Evolutionary conservation across 35 echinoderm and acorn worm species (phyloP).

Genomic region (Chiridota heheva): DNA sequence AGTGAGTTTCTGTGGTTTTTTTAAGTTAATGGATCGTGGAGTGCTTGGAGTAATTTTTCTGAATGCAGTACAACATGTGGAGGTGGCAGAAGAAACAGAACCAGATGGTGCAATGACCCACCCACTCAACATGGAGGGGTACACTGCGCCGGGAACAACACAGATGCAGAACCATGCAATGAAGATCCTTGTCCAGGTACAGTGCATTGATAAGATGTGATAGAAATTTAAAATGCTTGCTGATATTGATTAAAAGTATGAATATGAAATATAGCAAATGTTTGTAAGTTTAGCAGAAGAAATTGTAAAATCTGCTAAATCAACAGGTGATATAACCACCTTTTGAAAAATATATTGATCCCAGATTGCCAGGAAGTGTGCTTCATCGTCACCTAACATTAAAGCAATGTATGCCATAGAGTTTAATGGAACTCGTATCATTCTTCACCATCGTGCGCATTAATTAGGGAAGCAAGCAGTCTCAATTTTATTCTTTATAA

Average conservation of each 20-base stretch:
- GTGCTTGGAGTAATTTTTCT: constrained; percentile 64
- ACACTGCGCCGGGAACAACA: constrained; percentile 31
- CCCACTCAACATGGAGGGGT: constrained; percentile 62
- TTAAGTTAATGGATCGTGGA: constrained; percentile 87
- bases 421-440: too few relatives aligned
- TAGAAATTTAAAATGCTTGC: background rate
- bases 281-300: too few relatives aligned
- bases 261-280: background rate
- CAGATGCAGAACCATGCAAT: constrained; percentile 34
- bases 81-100: constrained; percentile 59
- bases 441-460: too few relatives aligned
- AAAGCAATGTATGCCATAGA: too few relatives aligned
- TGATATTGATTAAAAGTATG: background rate
- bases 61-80: constrained; percentile 63
- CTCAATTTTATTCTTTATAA: too few relatives aligned
- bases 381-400: too few relatives aligned
- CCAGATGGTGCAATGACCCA: constrained; percentile 57
- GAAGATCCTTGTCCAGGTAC: constrained; percentile 29
- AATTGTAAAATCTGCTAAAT: too few relatives aligned
- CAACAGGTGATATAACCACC: too few relatives aligned
- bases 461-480: too few relatives aligned
- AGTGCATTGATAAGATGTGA: background rate
- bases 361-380: too few relatives aligned
- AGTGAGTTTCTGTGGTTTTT: too few relatives aligned
- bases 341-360: too few relatives aligned